Evolutionary conservation across 2,888 invertebrate species (phyloP), one percentile per base, ranked within the genome.

Genomic region (Drosophila suboccidentalis): DNA sequence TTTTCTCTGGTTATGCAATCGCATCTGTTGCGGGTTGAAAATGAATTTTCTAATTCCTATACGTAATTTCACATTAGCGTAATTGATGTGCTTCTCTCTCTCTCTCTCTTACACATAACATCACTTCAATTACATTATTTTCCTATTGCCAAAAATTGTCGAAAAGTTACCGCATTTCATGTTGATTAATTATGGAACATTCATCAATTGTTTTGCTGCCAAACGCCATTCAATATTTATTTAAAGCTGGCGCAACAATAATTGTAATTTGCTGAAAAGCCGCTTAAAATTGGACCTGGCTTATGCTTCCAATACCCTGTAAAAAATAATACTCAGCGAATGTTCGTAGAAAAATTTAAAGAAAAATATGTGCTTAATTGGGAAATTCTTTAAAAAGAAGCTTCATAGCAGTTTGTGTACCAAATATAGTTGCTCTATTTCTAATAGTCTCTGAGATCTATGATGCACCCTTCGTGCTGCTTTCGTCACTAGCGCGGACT

Each of bases 1-100:
- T 44, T 43, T 15, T 36, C n/a, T 36, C 11, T 46, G 39, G 44
- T 38, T 51, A 34, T 55, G 22, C 19, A 58, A 59, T 43, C 51
- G 26, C 47, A n/a, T 47, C 44, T 57, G 51, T 19, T 51, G n/a
- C 34, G 47, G 34, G 19, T 19, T 11, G 6, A 38, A 38, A n/a
- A 43, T 10, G 17, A 54, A 29, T 44, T 39, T 53, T 54, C 54
- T 54, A 43, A 54, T 43, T 43, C 32, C 29, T 50, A 41, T 59
- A 22, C 13, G 9, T 41, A 49, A 44, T 55, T 66, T 51, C 19
- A 54, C 72, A 75, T 75, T 75, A 75, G 32, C 60, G 32, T 68
- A 75, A 75, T 71, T 68, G 63, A 36, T 61, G 58, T 32, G 19
- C 13, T 19, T 10, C 8, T 36, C 22, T 19, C 64, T 50, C 53